phyloP scores from a whole-genome alignment of 2,888 invertebrate species.

The Lepas anatifera region DNA sequence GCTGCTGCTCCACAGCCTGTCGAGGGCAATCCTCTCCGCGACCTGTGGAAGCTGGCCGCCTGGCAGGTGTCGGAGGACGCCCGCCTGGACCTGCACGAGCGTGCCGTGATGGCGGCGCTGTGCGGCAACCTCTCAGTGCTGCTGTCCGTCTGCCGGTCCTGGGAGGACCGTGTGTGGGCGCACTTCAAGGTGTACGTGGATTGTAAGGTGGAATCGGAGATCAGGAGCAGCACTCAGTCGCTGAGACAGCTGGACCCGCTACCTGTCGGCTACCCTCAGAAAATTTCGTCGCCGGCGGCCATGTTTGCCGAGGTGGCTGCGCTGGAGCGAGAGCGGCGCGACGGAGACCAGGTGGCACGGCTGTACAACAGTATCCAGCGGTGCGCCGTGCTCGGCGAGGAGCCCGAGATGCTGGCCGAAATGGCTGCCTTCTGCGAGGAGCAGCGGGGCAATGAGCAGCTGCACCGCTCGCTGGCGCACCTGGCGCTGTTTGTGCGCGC shows the following conservation, averaged over 20 bases:
- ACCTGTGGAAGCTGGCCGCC: conserved; percentile 43
- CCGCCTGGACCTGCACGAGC: conserved; percentile 32
- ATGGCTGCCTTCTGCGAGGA: not conserved
- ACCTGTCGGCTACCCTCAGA: conserved; percentile 22
- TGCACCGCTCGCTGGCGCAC: conserved; percentile 72
- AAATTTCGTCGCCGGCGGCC: conserved; percentile 15
- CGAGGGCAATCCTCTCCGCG: conserved; percentile 68
- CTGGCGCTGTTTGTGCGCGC: conserved; percentile 67
- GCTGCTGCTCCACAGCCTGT: conserved; percentile 42
- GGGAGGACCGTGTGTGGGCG: conserved; percentile 87
- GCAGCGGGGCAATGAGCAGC: conserved; percentile 33
- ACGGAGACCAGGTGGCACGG: not conserved
- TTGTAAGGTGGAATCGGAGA: not conserved
- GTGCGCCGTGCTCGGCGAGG: conserved; percentile 1
- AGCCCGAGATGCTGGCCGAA: not conserved
- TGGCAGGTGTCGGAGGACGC: conserved; percentile 41
- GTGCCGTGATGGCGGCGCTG: conserved; percentile 59
- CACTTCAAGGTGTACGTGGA: conserved; percentile 29
- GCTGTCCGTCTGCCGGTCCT: conserved; percentile 53
- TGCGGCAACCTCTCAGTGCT: conserved; percentile 70
- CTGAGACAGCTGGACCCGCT: conserved; percentile 57
- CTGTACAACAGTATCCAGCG: not conserved
- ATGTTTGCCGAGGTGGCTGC: not conserved
- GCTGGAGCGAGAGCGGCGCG: not conserved
- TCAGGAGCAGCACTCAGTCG: conserved; percentile 37